Base-by-base conservation (phyloP, 2,797 vertebrate species). In the Pipistrellus pygmaeus region DNA sequence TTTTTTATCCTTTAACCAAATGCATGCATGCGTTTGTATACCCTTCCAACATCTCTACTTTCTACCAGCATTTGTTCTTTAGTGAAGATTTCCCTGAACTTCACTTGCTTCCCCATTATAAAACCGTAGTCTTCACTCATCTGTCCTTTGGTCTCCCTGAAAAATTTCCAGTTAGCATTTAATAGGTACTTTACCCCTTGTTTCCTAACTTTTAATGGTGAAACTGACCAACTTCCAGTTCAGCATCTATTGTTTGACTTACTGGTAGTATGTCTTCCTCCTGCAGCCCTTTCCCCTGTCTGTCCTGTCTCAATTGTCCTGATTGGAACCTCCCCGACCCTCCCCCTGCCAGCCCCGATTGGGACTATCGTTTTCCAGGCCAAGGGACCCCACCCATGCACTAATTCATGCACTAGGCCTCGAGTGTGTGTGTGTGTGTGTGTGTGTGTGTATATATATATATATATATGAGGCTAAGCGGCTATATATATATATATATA, bases 131-230 rank as follows among this genome's bases (percentile, higher is more conserved):
- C 98, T 99, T 95, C 99, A 99, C 12, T 94, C 27, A 94, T 99
- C 98, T 0, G 98, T 98, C 94, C 92, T 99, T 41, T 98, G 96
- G 73, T 99, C 98, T 99, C 99, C 98, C 3, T 94, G 96, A 69
- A 99, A 97, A 83, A 99, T 99, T 92, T 99, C 98, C 1, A 98
- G 97, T 91, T 99, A 98, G 93, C 99, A 99, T 75, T 99, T 69
- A 0, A 96, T 95, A 10, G 98, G 98, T 5, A 97, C 98, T 82
- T 98, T 98, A 97, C 97, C 99, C 80, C 97, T 98, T 14, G 21
- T 94, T 99, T 98, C 97, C 99, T 99, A 69, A 99, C 97, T 72
- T 98, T 96, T 99, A 99, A 71, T 41, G 97, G 68, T 98, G 95
- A 46, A 98, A 66, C 99, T 99, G 99, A 91, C 96, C 97, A 90